Evolutionary conservation across 2,113 vertebrate species (phyloP).

Genomic region (Larimichthys polyactis): DNA sequence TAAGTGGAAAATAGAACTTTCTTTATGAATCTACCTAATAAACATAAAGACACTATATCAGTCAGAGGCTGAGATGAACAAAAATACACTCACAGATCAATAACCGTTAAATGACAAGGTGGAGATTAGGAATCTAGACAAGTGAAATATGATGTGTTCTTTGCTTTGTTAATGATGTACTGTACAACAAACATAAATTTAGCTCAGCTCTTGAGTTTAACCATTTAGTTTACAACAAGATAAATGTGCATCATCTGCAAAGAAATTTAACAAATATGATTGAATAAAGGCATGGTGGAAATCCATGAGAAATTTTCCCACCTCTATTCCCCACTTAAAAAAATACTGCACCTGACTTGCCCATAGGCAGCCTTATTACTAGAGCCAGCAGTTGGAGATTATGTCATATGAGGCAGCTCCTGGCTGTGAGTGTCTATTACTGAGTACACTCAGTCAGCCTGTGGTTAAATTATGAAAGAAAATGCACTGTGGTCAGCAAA

Average conservation of each 20-base stretch:
- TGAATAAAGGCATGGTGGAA: background rate
- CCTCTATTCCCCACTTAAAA: background rate
- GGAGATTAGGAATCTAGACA: background rate
- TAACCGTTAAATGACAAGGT: background rate
- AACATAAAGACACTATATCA: no score
- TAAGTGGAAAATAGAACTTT: no score
- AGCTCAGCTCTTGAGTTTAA: background rate
- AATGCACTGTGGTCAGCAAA: conserved; percentile 59
- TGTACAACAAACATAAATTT: background rate
- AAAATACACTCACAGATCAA: no score
- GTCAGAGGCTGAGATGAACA: no score
- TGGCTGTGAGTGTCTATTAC: background rate
- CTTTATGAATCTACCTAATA: no score
- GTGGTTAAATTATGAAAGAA: conserved; percentile 36
- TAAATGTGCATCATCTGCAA: background rate
- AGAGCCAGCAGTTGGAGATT: background rate
- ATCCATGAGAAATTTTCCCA: background rate
- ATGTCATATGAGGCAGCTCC: background rate
- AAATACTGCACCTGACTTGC: background rate
- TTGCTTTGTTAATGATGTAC: background rate
- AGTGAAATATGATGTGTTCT: background rate
- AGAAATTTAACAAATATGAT: background rate
- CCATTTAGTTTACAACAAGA: background rate
- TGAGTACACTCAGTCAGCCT: conserved; percentile 12
- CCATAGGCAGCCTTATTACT: background rate